A percentile compares a stretch with the other conserved stretches of the same genome.
Evolutionary conservation across 2,113 vertebrate species (phyloP).

Genomic region (Mus pahari): DNA sequence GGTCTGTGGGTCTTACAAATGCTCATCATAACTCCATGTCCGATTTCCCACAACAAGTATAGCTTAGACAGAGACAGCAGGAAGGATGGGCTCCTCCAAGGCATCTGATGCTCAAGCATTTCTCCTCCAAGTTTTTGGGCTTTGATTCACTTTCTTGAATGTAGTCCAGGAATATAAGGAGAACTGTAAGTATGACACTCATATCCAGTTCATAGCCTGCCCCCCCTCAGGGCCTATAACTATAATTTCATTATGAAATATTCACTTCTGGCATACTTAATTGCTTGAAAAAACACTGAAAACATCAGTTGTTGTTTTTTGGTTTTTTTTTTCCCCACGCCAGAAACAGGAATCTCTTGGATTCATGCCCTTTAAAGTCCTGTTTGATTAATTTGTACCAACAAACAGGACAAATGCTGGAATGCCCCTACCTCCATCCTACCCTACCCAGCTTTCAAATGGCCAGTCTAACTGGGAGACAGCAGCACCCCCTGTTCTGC

Average conservation of each 20-base stretch:
- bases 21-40: conserved; percentile 17
- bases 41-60: not conserved
- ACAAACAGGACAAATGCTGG: not conserved
- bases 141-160: conserved; percentile 21
- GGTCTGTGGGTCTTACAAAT: not conserved
- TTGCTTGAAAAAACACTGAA: not conserved
- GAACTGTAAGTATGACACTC: not conserved
- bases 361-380: not conserved
- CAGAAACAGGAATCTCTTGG: not conserved
- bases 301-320: not conserved
- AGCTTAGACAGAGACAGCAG: conserved; percentile 47
- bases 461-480: not conserved
- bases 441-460: not conserved
- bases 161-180: not conserved
- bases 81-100: not conserved
- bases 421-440: not conserved
- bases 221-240: not conserved
- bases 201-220: not conserved
- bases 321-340: not conserved
- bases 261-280: conserved; percentile 24
- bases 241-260: not conserved
- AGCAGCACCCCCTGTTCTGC: not conserved
- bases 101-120: no score
- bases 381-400: not conserved
- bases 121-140: not conserved